A percentile compares a stretch with the other conserved stretches of the same genome.
phyloP scores from a whole-genome alignment of 1,140 invertebrate species.

The Dendrolimus punctatus region DNA sequence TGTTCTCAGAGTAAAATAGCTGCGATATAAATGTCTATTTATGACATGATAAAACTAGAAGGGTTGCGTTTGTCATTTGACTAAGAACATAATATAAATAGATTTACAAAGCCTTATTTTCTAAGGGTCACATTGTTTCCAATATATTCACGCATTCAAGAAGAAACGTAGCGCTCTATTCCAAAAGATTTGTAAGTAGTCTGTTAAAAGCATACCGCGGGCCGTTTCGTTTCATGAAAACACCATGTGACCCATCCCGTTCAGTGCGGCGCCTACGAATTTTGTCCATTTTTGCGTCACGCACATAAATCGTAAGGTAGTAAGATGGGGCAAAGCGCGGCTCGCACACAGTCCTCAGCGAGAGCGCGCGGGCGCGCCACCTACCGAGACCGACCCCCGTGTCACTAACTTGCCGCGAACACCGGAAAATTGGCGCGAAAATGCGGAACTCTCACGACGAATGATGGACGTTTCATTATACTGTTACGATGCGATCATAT shows the following conservation, averaged over 20 bases:
- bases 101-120: no score
- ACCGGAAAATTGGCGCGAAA: slow-evolving; percentile 65
- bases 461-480: slow-evolving; percentile 39
- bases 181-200: no score
- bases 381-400: slow-evolving; percentile 26
- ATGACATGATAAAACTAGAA: no score
- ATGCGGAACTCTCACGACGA: slow-evolving; percentile 51
- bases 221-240: neutral
- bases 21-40: no score
- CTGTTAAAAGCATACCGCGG: no score
- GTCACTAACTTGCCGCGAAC: slow-evolving; percentile 23
- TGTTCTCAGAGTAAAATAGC: no score
- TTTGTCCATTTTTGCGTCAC: slow-evolving; percentile 53
- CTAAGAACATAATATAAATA: no score
- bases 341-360: slow-evolving; percentile 43
- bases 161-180: no score
- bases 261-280: slow-evolving; percentile 11
- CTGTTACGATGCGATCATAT: slow-evolving; percentile 15
- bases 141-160: no score
- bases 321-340: slow-evolving; percentile 36
- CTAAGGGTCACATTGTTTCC: no score
- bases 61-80: no score
- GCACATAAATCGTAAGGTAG: slow-evolving; percentile 60
- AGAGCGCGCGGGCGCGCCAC: slow-evolving; percentile 50
- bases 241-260: neutral